These are phyloP conservation scores for Mechanitis messenoides DNA, from an alignment of 2,888 invertebrate species.

Conservation along the genomic window DNA sequence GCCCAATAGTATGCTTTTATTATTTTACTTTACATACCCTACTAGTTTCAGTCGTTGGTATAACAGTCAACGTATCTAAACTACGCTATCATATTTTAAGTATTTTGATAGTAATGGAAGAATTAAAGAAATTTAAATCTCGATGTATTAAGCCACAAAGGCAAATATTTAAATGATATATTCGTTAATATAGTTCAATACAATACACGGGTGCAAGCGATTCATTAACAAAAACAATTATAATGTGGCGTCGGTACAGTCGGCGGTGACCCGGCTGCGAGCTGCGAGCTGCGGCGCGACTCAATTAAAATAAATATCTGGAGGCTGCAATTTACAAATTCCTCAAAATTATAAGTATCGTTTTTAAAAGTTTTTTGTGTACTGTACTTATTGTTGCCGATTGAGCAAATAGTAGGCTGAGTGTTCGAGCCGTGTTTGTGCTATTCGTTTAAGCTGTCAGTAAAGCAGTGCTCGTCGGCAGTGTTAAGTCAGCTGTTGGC, in stretches of 20 bases:
- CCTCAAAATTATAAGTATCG: neutral
- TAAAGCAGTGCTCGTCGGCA: slow-evolving; percentile 11
- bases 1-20: too few species aligned
- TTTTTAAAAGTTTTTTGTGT: slow-evolving; percentile 7
- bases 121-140: too few species aligned
- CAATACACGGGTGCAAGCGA: slow-evolving; percentile 16
- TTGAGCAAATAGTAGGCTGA: too few species aligned
- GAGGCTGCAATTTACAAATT: neutral
- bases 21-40: too few species aligned
- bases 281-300: slow-evolving; percentile 22
- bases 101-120: too few species aligned
- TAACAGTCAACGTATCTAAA: too few species aligned
- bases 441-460: neutral
- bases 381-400: too few species aligned
- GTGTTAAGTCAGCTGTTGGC: slow-evolving; percentile 31
- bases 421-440: neutral
- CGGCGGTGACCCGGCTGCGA: slow-evolving; percentile 12
- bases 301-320: slow-evolving; percentile 25
- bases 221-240: slow-evolving; percentile 34
- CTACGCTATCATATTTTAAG: too few species aligned
- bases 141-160: too few species aligned
- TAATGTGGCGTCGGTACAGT: slow-evolving; percentile 20
- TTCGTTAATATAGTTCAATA: too few species aligned
- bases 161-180: too few species aligned
- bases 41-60: too few species aligned